Evolutionary conservation across 2,113 vertebrate species (phyloP), one percentile per base, ranked within the genome.

Genomic region (Podarcis raffonei): DNA sequence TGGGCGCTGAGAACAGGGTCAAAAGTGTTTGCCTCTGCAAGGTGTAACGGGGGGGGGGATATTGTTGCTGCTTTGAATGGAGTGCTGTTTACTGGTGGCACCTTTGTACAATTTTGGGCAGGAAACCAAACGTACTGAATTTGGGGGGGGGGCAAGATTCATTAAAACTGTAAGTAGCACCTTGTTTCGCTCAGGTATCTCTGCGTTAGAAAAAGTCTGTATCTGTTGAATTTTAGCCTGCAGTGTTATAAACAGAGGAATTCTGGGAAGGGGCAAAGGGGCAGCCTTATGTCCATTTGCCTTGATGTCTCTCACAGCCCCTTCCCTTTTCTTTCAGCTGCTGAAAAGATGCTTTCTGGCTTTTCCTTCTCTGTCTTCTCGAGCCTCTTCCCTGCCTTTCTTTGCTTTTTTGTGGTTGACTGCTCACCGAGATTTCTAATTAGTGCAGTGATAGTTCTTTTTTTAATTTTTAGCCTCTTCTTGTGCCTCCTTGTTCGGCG

Each of bases 381-480:
- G 3, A 0, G 88, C 39, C 57, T 59, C 39, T 16, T 37, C 37
- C 37, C n/a, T n/a, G n/a, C n/a, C n/a, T n/a, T n/a, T n/a, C n/a
- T n/a, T n/a, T n/a, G n/a, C n/a, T n/a, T 95, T 94, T 85, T 91
- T 93, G 86, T 85, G 81, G 89, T 89, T 3, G 59, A 80, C 77
- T 1, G 22, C 91, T 86, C 16, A 0, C 85, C 90, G 82, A 0
- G 0, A 35, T 84, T 92, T 90, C 57, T 83, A 85, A 16, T 1
- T 91, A 80, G 11, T 1, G 0, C 82, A 88, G 81, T 89, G 83
- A 90, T 53, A 75, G 65, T 94, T 88, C 81, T 85, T 84, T 91
- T 48, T 12, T 12, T n/a, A 59, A 80, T 87, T 87, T 80, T 62
- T 85, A 59, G 65, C 42, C 27, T 35, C 1, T 5, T 32, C 18